These are phyloP conservation scores for Heliconius ethilla DNA, from an alignment of 2,888 invertebrate species.

Conservation along the genomic window DNA sequence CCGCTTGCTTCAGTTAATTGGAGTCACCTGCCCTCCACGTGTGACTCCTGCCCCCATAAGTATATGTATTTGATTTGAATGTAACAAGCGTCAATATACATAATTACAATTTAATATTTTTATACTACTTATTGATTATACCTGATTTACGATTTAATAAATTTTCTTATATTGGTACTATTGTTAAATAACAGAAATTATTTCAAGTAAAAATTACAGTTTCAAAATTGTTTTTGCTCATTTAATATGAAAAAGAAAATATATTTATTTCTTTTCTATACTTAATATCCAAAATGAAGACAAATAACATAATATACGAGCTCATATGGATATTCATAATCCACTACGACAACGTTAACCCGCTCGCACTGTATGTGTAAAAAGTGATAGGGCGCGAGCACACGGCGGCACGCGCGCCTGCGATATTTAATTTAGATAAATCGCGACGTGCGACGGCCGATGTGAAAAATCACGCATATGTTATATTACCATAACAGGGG, in stretches of 20 bases:
- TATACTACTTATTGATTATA: no score
- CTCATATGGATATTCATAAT: constrained; percentile 34
- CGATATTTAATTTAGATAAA: constrained; percentile 83
- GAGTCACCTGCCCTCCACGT: constrained; percentile 77
- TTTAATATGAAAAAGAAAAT: neutral
- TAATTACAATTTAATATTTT: no score
- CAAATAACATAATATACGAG: neutral
- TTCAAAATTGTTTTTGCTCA: neutral
- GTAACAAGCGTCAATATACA: constrained; percentile 1
- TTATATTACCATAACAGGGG: constrained; percentile 54
- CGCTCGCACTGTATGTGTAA: constrained; percentile 55
- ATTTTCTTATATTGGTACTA: no score
- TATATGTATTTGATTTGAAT: constrained; percentile 20
- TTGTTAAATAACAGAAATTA: neutral
- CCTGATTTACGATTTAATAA: no score
- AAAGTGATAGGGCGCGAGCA: constrained; percentile 63
- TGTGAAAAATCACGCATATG: constrained; percentile 73
- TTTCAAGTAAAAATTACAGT: neutral
- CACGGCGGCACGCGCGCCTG: constrained; percentile 68
- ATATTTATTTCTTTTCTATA: neutral
- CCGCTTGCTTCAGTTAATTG: constrained; percentile 70
- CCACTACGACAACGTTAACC: constrained; percentile 32
- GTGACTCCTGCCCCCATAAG: constrained; percentile 55
- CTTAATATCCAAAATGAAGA: constrained; percentile 4
- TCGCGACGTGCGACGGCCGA: constrained; percentile 74